Percentiles rank a stretch among this genome's conserved stretches.
These are phyloP conservation scores for Homarus gammarus DNA, from an alignment of 2,888 invertebrate genomes.

Conservation along the genomic window DNA sequence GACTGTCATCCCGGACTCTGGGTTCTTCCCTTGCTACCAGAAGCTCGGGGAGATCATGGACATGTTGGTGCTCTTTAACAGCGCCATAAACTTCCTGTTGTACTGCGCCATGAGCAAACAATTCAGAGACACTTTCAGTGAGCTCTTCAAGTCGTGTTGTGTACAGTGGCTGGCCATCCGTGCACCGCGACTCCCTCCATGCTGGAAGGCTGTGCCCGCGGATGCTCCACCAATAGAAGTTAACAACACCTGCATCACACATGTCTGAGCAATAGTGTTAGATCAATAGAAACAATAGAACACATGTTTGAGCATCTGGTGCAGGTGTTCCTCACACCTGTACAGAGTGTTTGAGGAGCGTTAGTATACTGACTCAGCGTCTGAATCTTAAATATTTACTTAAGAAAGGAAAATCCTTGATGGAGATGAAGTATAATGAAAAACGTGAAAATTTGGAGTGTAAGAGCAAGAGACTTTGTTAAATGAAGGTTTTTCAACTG, in stretches of 20 bases:
- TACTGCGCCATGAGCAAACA: constrained; percentile 97
- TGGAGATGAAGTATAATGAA: too few relatives aligned
- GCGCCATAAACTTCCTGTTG: constrained; percentile 94
- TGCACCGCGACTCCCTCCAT: neutral
- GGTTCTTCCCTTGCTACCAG: constrained; percentile 90
- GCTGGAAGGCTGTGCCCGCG: constrained; percentile 31
- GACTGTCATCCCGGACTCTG: constrained; percentile 87
- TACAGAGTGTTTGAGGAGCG: too few relatives aligned
- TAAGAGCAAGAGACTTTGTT: too few relatives aligned
- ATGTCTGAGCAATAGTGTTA: constrained; percentile 22
- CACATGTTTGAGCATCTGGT: too few relatives aligned
- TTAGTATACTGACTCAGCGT: too few relatives aligned
- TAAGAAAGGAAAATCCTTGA: too few relatives aligned
- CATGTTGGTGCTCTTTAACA: constrained; percentile 92
- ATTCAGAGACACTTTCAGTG: constrained; percentile 84
- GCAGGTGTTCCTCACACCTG: too few relatives aligned
- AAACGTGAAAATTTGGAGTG: too few relatives aligned
- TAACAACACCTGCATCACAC: constrained; percentile 36
- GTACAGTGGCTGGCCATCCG: neutral
- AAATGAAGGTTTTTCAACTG: too few relatives aligned
- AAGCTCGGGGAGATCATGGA: constrained; percentile 88
- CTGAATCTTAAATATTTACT: too few relatives aligned
- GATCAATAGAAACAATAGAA: too few relatives aligned
- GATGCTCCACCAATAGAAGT: neutral
- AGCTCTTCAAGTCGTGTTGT: constrained; percentile 47